Base-by-base conservation (phyloP, 1,140 invertebrate genomes). In the Lucilia sericata region DNA sequence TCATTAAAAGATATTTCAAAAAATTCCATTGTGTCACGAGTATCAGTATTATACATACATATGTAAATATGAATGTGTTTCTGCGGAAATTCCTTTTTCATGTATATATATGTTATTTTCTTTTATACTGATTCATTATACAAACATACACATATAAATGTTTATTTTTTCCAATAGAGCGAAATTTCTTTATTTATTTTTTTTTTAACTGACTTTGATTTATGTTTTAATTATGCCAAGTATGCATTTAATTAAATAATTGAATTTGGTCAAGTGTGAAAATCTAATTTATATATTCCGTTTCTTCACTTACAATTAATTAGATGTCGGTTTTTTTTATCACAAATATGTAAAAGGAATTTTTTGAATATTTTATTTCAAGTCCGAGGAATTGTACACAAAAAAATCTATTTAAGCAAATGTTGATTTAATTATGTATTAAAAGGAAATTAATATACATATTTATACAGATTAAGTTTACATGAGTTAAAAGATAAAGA, bases 181-280 rank as follows among this genome's bases (percentile, higher is more conserved):
- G 25, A 2, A 2, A 30, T 30, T 30, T 30, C 25, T 30, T 30
- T 30, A 30, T 30, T 30, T 30, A 30, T 1, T 30, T n/a, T 17
- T 47, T 42, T 78, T 17, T 47, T n/a, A 21, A 17, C 0, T 21
- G 21, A 19, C 13, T 51, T 21, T 80, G 76, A 80, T 80, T 80
- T 49, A 80, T 80, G n/a, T n/a, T 51, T 21, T 80, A 49, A 80
- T 80, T 80, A 80, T 80, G 42, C 42, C n/a, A 80, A 80, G 76
- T 80, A 80, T 51, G 42, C 21, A 80, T 80, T 80, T 80, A 80
- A 80, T 80, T 49, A 80, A 80, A 80, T 80, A 80, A 80, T 80
- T 80, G 76, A 80, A 80, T 80, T 80, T 80, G 21, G 47, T 80
- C 42, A 80, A 80, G 76, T 80, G 76, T 80, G 76, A 80, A 80